Evolutionary conservation across 2,113 vertebrate species (phyloP).

Genomic region (Anolis sagrei): DNA sequence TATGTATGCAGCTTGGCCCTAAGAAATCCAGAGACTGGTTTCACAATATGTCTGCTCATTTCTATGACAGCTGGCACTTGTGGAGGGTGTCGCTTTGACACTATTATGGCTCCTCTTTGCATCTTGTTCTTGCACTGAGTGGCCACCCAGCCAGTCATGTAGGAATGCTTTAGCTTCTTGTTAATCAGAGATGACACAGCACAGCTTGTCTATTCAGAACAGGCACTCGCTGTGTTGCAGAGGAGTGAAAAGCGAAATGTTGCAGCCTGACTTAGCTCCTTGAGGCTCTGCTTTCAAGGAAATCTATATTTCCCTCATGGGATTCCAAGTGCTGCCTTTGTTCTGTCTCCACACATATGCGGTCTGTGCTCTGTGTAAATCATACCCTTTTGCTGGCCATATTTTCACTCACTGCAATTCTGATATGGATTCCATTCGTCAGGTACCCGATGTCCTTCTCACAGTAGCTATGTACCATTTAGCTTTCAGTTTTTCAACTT

Average conservation of each 20-base stretch:
- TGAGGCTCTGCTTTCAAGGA: background rate
- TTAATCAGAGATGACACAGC: background rate
- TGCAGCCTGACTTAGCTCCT: background rate
- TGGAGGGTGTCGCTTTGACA: background rate
- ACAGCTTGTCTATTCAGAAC: conserved; percentile 24
- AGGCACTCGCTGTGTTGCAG: background rate
- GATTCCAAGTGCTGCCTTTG: background rate
- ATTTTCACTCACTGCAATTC: background rate
- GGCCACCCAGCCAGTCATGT: background rate
- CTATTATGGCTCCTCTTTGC: background rate
- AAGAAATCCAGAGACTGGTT: background rate
- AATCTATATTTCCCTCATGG: background rate
- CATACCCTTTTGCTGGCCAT: background rate
- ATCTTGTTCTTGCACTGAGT: background rate
- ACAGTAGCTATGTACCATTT: background rate
- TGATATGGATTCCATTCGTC: background rate
- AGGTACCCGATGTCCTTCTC: background rate
- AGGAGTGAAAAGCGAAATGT: background rate
- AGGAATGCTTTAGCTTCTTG: rapidly evolving
- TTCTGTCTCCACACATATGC: rapidly evolving
- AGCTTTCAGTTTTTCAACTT: background rate
- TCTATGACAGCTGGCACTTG: background rate
- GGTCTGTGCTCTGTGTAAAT: background rate
- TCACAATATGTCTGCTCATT: background rate
- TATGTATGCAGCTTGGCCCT: background rate